Evolutionary conservation across 2,888 invertebrate species (phyloP).

Genomic region (Axea sp.): DNA sequence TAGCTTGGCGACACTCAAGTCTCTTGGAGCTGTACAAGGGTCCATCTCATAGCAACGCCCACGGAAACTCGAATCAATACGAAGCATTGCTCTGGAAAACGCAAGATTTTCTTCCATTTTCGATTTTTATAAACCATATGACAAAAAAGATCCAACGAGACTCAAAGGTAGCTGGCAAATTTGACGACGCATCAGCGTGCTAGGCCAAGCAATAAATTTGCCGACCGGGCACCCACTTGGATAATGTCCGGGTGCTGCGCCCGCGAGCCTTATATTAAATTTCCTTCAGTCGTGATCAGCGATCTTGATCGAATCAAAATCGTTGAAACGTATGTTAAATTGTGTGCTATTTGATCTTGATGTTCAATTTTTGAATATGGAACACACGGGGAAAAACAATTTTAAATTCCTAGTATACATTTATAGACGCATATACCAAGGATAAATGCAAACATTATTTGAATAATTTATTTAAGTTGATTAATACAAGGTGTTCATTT

Average conservation of each 20-base stretch:
- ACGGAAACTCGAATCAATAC: conserved; percentile 79
- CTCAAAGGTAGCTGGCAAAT: conserved; percentile 50
- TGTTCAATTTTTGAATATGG: not conserved
- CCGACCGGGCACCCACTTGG: conserved; percentile 45
- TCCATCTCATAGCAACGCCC: conserved; percentile 80
- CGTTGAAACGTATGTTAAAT: not conserved
- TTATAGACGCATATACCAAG: too few relatives aligned
- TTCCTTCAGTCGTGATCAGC: conserved; percentile 29
- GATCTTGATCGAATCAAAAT: conserved; percentile 25
- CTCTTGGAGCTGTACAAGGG: conserved; percentile 77
- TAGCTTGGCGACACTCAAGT: conserved; percentile 79
- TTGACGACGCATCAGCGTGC: conserved; percentile 47
- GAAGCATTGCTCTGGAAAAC: conserved; percentile 78
- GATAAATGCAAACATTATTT: too few relatives aligned
- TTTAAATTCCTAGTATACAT: too few relatives aligned
- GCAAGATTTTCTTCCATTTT: conserved; percentile 75
- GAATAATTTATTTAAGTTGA: too few relatives aligned
- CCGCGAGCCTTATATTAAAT: conserved; percentile 47
- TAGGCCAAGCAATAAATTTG: conserved; percentile 62
- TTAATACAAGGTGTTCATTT: too few relatives aligned
- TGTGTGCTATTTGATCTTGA: not conserved
- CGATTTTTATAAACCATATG: conserved; percentile 66
- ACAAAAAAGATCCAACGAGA: conserved; percentile 30
- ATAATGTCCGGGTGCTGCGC: conserved; percentile 46
- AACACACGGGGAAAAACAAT: too few relatives aligned